Conservation (phyloP, 2,888 invertebrate species). For the Heterodera filipjevi region DNA sequence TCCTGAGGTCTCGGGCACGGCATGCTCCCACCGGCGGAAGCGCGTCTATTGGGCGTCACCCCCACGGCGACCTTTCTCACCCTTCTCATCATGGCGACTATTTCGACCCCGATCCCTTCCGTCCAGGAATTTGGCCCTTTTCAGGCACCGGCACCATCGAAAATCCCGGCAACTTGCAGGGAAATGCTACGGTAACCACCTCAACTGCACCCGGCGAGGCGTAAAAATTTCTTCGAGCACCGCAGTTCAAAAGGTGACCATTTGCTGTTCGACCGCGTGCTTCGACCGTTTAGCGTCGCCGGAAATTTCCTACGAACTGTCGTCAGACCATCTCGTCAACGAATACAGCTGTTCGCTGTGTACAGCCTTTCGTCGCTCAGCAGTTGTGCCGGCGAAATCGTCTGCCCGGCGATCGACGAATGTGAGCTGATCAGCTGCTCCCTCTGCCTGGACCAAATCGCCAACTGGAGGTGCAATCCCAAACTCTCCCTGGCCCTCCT, state of each 20-base stretch:
- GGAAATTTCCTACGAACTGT: background rate
- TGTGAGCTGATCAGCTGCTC: background rate
- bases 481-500: background rate
- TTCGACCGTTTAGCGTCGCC: background rate
- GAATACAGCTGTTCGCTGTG: background rate
- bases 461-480: background rate
- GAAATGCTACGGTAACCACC: background rate
- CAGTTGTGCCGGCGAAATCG: background rate
- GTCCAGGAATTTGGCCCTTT: no score
- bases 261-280: background rate
- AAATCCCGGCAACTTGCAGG: no score
- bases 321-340: background rate
- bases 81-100: no score
- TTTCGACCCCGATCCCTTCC: no score
- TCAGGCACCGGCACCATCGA: no score
- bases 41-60: no score
- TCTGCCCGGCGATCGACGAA: constrained; percentile 1
- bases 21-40: no score
- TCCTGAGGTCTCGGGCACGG: no score
- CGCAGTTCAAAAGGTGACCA: background rate
- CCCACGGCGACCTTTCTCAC: no score
- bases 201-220: background rate
- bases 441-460: background rate
- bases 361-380: background rate
- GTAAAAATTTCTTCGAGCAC: background rate